phyloP scores from a whole-genome alignment of 2,797 vertebrate species.

The Semotilus atromaculatus region DNA sequence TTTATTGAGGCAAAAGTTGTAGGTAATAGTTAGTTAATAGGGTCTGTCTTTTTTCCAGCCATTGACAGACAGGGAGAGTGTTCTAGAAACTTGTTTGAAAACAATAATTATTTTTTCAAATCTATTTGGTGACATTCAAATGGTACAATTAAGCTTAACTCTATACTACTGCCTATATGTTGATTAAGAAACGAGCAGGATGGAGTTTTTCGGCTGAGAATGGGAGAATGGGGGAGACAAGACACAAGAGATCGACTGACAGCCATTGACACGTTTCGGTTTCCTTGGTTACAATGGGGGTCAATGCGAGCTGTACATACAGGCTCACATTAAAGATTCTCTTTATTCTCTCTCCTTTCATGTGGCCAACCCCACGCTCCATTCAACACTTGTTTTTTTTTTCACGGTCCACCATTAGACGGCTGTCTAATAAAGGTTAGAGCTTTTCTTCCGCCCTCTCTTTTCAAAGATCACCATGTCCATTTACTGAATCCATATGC shows the following conservation, averaged over 20 bases:
- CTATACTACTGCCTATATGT: not conserved
- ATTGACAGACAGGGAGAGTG: not conserved
- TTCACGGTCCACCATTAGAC: conserved; percentile 68
- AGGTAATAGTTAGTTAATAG: too few relatives aligned
- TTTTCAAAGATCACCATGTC: conserved; percentile 60
- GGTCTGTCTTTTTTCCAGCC: not conserved
- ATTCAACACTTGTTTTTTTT: conserved; percentile 48
- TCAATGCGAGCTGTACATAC: conserved; percentile 17
- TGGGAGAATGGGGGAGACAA: not conserved
- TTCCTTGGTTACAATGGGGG: conserved; percentile 35
- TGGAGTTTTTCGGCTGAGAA: not conserved
- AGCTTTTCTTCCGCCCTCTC: conserved; percentile 59
- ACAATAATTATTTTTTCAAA: not conserved
- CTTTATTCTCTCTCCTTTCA: conserved; percentile 67
- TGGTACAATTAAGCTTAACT: not conserved
- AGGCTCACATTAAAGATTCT: conserved; percentile 70
- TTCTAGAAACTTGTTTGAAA: not conserved
- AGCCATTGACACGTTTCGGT: conserved; percentile 13
- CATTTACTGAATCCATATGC: conserved; percentile 64
- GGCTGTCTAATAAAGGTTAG: conserved; percentile 73
- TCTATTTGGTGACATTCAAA: not conserved
- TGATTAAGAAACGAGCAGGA: not conserved
- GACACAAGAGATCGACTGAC: conserved; percentile 30
- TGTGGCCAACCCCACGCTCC: conserved; percentile 45
- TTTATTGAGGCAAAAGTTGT: too few relatives aligned